These are phyloP conservation scores for Capitella teleta DNA, from an alignment of 1,140 invertebrate genomes.

Conservation along the genomic window DNA sequence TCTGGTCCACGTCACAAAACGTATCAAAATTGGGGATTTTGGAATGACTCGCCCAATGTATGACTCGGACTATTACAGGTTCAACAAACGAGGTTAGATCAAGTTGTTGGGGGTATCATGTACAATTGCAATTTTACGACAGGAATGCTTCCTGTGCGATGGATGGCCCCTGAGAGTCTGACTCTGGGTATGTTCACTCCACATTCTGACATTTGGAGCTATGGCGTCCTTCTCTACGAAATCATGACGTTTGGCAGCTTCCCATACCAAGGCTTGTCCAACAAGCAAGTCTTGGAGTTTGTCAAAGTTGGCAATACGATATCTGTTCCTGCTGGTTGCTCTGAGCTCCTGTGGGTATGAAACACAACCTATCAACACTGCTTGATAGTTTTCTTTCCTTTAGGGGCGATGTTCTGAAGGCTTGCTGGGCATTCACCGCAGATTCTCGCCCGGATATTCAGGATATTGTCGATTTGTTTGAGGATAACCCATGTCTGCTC, in stretches of 20 bases:
- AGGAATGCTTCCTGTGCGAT: slow-evolving; percentile 70
- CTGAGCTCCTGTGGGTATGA: slow-evolving; percentile 61
- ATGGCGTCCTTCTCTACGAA: slow-evolving; percentile 83
- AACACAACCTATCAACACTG: background rate
- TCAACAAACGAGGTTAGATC: slow-evolving; percentile 39
- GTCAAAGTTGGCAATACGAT: slow-evolving; percentile 64
- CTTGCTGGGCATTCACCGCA: slow-evolving; percentile 64
- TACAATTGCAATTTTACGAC: slow-evolving; percentile 41
- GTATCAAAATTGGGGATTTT: slow-evolving; percentile 41
- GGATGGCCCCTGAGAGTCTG: slow-evolving; percentile 89
- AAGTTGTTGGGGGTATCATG: too few species aligned
- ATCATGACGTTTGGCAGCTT: slow-evolving; percentile 57
- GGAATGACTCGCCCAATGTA: slow-evolving; percentile 37
- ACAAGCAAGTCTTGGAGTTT: slow-evolving; percentile 68
- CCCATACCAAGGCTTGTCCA: slow-evolving; percentile 65
- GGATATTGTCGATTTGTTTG: slow-evolving; percentile 67
- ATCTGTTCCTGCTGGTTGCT: slow-evolving; percentile 59
- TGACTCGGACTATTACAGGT: slow-evolving; percentile 39
- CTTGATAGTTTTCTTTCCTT: slow-evolving; percentile 40
- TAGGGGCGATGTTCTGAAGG: slow-evolving; percentile 54
- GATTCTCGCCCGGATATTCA: slow-evolving; percentile 59
- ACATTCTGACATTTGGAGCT: slow-evolving; percentile 88
- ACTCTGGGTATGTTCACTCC: slow-evolving; percentile 78
- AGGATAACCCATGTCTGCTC: slow-evolving; percentile 62
- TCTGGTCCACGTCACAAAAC: slow-evolving; percentile 35